Base-by-base conservation (phyloP, 2,113 vertebrate species). In the Eleginops maclovinus region DNA sequence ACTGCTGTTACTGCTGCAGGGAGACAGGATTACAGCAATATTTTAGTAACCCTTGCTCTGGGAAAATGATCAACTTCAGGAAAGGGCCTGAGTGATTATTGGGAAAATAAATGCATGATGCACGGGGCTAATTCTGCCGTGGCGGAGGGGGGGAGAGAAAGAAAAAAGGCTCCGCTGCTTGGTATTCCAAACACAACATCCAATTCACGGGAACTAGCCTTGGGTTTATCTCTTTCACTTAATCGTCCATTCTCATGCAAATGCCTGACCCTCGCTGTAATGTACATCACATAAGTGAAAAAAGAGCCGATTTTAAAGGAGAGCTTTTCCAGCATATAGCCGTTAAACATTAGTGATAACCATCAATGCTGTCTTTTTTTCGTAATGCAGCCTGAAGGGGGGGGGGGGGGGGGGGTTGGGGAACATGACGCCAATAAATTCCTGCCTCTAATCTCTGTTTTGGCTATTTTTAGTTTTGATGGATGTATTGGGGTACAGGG, bases 161-260 rank as follows among this genome's bases (percentile, higher is more conserved):
- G 31, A 62, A 21, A 31, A 64, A 74, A 66, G 3, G 2, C 51
- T 77, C 67, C 54, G 58, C 85, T 89, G 88, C 71, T 93, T 94
- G 86, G 83, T 87, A 90, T 93, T 92, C 91, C 64, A 81, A 84
- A 89, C 90, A 79, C 81, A 75, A 71, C 82, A 53, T 79, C 81
- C 77, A 77, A 86, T 91, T 91, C 84, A 91, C 87, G 69, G 86
- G 85, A 90, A 87, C 88, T 89, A 84, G 84, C 88, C 87, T 85
- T 88, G 82, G 85, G 88, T 92, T 91, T 91, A 85, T 93, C 90
- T 88, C 84, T 92, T 90, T 88, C 86, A 87, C 79, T 83, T 92
- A 89, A 89, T 89, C 77, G 83, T 88, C 83, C 79, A 91, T 91
- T 92, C 88, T 93, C 85, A 92, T 92, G 88, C 86, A 91, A 92